Evolutionary conservation across 2,113 vertebrate genomes (phyloP), one percentile per base, ranked within the genome.

Genomic region (Myocastor coypus): DNA sequence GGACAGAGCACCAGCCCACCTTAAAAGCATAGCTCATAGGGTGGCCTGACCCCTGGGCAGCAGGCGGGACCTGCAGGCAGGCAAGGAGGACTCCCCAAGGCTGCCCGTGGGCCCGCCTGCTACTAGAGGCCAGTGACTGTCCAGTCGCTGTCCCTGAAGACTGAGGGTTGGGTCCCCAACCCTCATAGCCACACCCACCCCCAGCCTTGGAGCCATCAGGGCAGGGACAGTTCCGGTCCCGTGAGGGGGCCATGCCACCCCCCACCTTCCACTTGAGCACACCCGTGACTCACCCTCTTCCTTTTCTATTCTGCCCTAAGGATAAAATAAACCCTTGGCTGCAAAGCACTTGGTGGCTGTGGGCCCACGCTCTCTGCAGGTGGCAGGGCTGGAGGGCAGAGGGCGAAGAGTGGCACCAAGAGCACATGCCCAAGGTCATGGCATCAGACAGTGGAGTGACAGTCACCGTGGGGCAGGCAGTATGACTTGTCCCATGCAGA

Each of bases 271-370:
- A 11, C 24, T 7, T 7, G 42, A 52, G 57, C 5, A 16, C 73
- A n/a, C 88, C 69, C 22, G 89, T 95, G 96, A 94, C 92, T 96
- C 91, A 92, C 81, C 3, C 64, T 14, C 24, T 55, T 84, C 40
- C 37, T 83, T 64, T 63, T 71, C 88, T 88, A 75, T 84, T 92
- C 89, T 28, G 16, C 57, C 64, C 81, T 81, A 69, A 93, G 89
- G 75, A 80, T 92, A 94, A 95, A 96, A 86, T 81, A 82, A 92
- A 88, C 92, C 69, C 71, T 90, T 50, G 81, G 24, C 1, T 22
- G 14, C 2, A 2, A 81, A 28, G 85, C 30, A 3, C 78, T 69
- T 11, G 28, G 22, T 69, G 82, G 34, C 57, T 66, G 37, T 9
- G 59, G 40, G 78, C 93, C 86, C 78, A 83, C 3, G 3, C 52